A percentile compares a stretch with the other conserved stretches of the same genome.
phyloP scores from a whole-genome alignment of 2,797 vertebrate species.

The Naso thynnoides region DNA sequence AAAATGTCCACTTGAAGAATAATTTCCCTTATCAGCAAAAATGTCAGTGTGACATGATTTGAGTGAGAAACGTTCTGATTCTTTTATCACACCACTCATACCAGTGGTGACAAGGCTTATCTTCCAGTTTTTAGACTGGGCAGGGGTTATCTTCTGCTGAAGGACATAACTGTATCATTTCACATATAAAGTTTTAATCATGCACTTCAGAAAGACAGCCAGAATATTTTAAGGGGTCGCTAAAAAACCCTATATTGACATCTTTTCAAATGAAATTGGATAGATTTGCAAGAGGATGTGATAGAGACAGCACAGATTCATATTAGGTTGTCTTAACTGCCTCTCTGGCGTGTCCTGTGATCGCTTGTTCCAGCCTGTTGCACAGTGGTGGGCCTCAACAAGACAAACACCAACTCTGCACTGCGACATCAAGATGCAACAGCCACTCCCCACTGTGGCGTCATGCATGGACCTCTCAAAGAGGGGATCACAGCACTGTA shows the following conservation, averaged over 20 bases:
- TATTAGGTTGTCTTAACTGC: not conserved
- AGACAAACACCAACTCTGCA: slow-evolving; percentile 62
- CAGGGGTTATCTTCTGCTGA: not conserved
- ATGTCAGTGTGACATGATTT: slow-evolving; percentile 26
- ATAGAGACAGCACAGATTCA: not conserved
- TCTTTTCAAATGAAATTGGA: too few species aligned
- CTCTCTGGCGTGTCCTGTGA: not conserved
- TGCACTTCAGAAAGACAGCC: not conserved
- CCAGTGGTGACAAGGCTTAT: not conserved
- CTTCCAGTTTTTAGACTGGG: not conserved
- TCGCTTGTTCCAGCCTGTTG: slow-evolving; percentile 56
- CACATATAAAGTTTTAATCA: not conserved
- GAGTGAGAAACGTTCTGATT: not conserved
- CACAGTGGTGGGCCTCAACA: slow-evolving; percentile 7
- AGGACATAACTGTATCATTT: not conserved
- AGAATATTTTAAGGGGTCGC: not conserved
- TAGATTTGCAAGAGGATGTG: too few species aligned
- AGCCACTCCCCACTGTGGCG: slow-evolving; percentile 49
- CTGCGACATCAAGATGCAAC: slow-evolving; percentile 69
- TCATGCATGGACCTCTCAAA: slow-evolving; percentile 35
- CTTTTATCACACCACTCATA: not conserved
- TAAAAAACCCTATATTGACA: too few species aligned
- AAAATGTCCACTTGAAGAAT: not conserved
- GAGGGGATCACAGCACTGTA: not conserved
- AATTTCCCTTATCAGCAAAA: not conserved